These are phyloP conservation scores for Smittia sp. DNA, from an alignment of 2,888 invertebrate species.

Conservation along the genomic window DNA sequence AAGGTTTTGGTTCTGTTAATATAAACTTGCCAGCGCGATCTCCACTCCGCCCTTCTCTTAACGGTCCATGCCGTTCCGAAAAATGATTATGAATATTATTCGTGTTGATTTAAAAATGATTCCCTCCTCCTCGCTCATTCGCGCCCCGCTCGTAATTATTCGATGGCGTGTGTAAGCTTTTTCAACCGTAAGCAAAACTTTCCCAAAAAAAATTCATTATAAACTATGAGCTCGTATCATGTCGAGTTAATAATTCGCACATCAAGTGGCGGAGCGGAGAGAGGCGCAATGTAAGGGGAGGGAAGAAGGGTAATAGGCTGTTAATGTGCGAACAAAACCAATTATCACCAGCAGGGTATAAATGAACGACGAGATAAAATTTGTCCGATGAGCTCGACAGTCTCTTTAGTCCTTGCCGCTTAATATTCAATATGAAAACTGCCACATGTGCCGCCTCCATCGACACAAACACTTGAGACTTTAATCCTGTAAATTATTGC, in stretches of 20 bases:
- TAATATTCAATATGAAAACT: not conserved
- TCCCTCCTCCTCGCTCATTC: not conserved
- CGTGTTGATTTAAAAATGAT: conserved; percentile 11
- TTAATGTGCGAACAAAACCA: conserved; percentile 21
- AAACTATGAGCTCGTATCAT: not conserved
- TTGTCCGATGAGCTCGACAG: not conserved
- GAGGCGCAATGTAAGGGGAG: not conserved
- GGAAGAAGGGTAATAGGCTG: not conserved
- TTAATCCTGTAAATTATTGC: not conserved
- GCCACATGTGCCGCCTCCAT: not conserved
- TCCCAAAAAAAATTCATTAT: not conserved
- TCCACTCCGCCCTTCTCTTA: not conserved
- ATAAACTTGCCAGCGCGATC: not conserved
- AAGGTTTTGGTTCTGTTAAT: not conserved
- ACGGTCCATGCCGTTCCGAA: not conserved
- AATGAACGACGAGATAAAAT: not conserved
- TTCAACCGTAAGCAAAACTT: not conserved
- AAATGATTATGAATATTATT: not conserved
- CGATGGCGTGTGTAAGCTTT: conserved; percentile 1
- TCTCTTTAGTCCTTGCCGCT: not conserved
- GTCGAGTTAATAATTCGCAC: not conserved
- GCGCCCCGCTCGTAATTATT: not conserved
- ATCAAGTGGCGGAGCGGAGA: not conserved
- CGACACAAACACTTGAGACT: not conserved
- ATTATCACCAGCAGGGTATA: not conserved